Evolutionary conservation across 2,113 vertebrate genomes (phyloP).

Genomic region (Ariopsis seemanni): DNA sequence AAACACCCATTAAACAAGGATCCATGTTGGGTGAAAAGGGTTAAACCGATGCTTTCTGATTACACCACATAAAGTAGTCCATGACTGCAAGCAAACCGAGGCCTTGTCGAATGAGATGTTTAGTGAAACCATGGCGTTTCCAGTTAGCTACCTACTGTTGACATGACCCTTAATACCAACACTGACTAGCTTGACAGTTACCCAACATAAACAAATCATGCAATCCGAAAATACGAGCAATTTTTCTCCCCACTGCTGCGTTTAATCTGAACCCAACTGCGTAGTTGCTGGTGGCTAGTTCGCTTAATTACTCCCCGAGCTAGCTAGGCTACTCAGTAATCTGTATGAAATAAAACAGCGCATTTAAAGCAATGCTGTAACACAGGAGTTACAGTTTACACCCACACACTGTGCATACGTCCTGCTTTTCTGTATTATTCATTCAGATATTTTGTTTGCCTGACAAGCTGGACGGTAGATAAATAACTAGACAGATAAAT

Average conservation of each 20-base stretch:
- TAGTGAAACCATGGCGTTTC: slow-evolving; percentile 31
- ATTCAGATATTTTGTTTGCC: not conserved
- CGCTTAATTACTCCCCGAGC: slow-evolving; percentile 46
- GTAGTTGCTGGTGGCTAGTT: slow-evolving; percentile 41
- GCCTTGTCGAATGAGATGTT: slow-evolving; percentile 27
- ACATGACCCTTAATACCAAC: not conserved
- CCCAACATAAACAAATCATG: not conserved
- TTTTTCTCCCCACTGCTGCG: not conserved
- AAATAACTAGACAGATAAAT: not conserved
- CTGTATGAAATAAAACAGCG: not conserved
- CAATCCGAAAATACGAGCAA: not conserved
- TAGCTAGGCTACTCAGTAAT: slow-evolving; percentile 50
- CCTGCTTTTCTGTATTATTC: not conserved
- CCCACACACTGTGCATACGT: too few relatives aligned
- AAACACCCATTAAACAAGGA: not conserved
- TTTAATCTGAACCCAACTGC: slow-evolving; percentile 38
- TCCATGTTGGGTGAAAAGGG: slow-evolving; percentile 12
- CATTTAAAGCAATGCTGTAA: not conserved
- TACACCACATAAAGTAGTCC: not conserved
- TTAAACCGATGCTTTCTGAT: slow-evolving; percentile 45
- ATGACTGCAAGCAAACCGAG: slow-evolving; percentile 14
- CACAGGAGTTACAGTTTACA: not conserved
- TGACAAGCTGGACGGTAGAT: not conserved
- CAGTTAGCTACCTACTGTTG: slow-evolving; percentile 14
- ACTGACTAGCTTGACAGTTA: not conserved